phyloP scores from a whole-genome alignment of 1,140 invertebrate genomes.

The Maconellicoccus hirsutus region DNA sequence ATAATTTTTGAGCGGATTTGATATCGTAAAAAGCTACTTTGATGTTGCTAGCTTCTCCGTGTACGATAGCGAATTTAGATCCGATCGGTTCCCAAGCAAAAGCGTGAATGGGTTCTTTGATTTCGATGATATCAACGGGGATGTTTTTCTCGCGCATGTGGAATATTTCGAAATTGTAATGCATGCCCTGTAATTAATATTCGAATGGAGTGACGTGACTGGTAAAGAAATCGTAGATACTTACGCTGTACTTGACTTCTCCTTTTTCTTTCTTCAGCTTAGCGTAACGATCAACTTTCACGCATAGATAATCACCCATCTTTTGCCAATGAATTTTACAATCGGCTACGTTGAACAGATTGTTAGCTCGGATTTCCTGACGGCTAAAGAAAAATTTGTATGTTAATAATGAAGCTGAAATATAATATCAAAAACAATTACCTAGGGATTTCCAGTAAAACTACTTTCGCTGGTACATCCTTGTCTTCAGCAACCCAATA shows the following conservation, averaged over 20 bases:
- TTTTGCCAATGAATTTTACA: constrained; percentile 99
- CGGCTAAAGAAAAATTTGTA: no score
- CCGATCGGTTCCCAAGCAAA: constrained; percentile 99
- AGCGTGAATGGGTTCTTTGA: constrained; percentile 82
- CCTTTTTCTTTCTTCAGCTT: constrained; percentile 86
- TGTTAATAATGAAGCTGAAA: constrained; percentile 25
- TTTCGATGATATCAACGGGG: constrained; percentile 93
- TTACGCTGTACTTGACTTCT: constrained; percentile 76
- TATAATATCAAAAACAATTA: constrained; percentile 29
- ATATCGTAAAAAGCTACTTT: constrained; percentile 91
- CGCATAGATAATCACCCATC: constrained; percentile 91
- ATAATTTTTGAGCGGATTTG: constrained; percentile 72
- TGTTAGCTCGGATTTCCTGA: constrained; percentile 87
- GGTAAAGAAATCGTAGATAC: constrained; percentile 30
- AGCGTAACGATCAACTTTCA: constrained; percentile 94
- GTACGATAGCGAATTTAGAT: constrained; percentile 90
- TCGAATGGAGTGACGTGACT: neutral
- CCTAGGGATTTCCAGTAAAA: constrained; percentile 71
- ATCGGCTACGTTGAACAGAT: constrained; percentile 94
- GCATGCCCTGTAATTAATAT: constrained; percentile 75
- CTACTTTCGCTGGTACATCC: constrained; percentile 74
- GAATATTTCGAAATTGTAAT: constrained; percentile 99
- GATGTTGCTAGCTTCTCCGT: constrained; percentile 78
- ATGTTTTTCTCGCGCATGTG: constrained; percentile 96
- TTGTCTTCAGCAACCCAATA: constrained; percentile 99